phyloP scores from a whole-genome alignment of 2,113 vertebrate genomes.

The Euleptes europaea region DNA sequence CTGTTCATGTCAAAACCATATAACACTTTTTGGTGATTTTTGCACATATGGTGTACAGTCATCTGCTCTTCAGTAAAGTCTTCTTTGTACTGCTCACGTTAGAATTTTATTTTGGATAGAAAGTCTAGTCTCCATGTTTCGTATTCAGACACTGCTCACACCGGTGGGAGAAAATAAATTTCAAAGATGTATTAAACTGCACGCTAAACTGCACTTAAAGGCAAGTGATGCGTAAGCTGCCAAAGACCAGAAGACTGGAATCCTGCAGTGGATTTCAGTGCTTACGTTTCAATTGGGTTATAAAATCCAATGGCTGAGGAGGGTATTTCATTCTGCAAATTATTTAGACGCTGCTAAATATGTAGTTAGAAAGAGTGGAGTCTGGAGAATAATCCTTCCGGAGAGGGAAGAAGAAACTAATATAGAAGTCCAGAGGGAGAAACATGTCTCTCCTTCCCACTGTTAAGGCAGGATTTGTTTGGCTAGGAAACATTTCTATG shows the following conservation, averaged over 20 bases:
- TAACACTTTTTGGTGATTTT: neutral
- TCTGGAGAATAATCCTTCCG: neutral
- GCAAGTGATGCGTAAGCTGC: conserved; percentile 24
- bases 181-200: conserved; percentile 60
- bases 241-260: conserved; percentile 43
- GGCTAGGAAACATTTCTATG: neutral
- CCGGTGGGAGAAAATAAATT: conserved; percentile 53
- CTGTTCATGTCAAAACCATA: neutral
- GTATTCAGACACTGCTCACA: conserved; percentile 24
- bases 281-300: conserved; percentile 60
- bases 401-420: neutral
- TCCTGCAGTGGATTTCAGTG: conserved; percentile 51
- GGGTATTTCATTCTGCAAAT: conserved; percentile 45
- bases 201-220: conserved; percentile 37
- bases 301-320: conserved; percentile 32
- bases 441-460: neutral
- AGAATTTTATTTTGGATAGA: neutral
- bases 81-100: neutral
- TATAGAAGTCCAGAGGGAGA: neutral
- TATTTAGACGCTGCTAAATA: conserved; percentile 45
- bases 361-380: conserved; percentile 25
- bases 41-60: neutral
- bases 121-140: neutral
- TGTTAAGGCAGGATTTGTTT: neutral
- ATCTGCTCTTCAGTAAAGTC: neutral